Evolutionary conservation across 2,888 invertebrate species (phyloP).

Genomic region (Andrena marginata): DNA sequence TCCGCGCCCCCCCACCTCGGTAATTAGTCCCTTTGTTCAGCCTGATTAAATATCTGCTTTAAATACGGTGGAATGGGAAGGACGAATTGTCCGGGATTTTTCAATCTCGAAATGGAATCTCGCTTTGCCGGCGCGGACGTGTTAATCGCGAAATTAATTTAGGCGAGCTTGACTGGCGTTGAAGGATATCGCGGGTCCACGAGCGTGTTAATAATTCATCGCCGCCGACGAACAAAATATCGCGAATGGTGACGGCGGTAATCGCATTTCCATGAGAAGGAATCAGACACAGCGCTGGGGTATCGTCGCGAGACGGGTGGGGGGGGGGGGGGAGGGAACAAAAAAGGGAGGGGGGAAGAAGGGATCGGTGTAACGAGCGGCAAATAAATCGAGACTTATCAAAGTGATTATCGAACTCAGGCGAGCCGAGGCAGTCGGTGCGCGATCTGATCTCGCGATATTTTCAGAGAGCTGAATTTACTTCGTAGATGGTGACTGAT

Average conservation of each 20-base stretch:
- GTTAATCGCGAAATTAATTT: conserved; percentile 42
- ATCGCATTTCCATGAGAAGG: conserved; percentile 33
- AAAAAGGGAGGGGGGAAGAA: not conserved
- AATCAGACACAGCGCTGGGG: conserved; percentile 23
- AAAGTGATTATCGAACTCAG: conserved; percentile 45
- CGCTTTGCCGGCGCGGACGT: not conserved
- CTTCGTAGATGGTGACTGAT: not conserved
- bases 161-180: conserved; percentile 4
- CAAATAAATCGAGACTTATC: conserved; percentile 46
- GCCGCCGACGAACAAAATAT: conserved; percentile 18
- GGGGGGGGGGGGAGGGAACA: too few species aligned
- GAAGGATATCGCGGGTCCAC: conserved; percentile 31
- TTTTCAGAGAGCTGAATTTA: conserved; percentile 1
- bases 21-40: not conserved
- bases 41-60: not conserved
- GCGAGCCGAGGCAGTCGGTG: conserved; percentile 12
- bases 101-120: not conserved
- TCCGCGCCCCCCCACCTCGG: too few species aligned
- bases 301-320: not conserved
- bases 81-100: not conserved
- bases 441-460: conserved; percentile 3
- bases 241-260: not conserved
- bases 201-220: conserved; percentile 45
- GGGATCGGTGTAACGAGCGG: conserved; percentile 11
- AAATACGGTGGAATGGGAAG: not conserved